These are phyloP conservation scores for Loris lydekkerianus DNA, from an alignment of 2,797 vertebrate genomes.

Conservation along the genomic window DNA sequence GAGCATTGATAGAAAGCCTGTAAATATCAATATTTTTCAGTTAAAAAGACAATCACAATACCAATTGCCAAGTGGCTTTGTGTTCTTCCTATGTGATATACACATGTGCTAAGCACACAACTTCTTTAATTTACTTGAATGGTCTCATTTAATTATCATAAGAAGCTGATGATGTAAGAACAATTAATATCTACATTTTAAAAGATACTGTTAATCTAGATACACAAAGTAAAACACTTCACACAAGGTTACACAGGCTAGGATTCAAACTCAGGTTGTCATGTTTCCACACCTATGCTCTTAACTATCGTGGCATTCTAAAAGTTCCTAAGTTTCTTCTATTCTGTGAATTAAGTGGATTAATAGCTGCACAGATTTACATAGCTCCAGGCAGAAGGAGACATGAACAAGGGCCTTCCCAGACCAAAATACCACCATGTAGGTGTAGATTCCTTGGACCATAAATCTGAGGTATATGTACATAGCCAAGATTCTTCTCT, in stretches of 20 bases:
- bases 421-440: not conserved
- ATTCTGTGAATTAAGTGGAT: not conserved
- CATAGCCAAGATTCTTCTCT: not conserved
- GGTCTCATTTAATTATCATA: not conserved
- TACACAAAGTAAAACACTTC: conserved; percentile 37
- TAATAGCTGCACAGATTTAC: not conserved
- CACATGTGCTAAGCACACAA: not conserved
- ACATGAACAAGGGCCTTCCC: not conserved
- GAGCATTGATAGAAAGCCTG: not conserved
- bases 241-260: not conserved
- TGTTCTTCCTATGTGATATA: not conserved
- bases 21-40: not conserved
- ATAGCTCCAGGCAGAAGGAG: not conserved
- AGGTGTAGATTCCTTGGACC: not conserved
- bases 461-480: not conserved
- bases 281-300: not conserved
- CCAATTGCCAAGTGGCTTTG: not conserved
- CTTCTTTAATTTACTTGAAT: not conserved
- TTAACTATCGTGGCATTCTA: not conserved
- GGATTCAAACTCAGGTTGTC: conserved; percentile 26
- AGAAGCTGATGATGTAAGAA: not conserved
- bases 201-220: not conserved
- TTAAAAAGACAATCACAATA: not conserved
- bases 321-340: not conserved
- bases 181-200: conserved; percentile 34